These are phyloP conservation scores for Choloepus didactylus DNA, from an alignment of 2,797 vertebrate species.

Conservation along the genomic window DNA sequence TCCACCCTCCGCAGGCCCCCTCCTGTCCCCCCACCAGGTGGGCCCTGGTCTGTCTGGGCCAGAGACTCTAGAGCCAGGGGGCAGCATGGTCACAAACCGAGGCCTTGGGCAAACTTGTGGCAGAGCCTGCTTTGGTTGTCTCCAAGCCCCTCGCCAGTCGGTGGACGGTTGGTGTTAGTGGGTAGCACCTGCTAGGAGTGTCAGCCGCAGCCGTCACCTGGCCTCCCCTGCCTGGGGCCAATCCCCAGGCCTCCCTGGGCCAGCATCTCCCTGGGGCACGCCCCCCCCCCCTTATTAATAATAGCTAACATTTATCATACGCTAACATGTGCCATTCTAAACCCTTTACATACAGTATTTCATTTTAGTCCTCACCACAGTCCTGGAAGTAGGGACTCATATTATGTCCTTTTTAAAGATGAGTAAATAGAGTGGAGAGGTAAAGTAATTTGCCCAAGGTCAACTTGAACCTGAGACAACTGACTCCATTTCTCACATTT, in stretches of 20 bases:
- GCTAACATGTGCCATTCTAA: neutral
- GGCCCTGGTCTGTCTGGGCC: no score
- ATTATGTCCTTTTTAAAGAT: neutral
- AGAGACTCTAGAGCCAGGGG: neutral
- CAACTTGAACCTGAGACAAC: neutral
- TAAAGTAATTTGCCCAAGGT: neutral
- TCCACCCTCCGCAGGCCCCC: neutral
- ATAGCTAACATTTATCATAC: neutral
- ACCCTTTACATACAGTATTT: neutral
- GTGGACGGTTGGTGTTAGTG: neutral
- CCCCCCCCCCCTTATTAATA: neutral
- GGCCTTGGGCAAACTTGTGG: neutral
- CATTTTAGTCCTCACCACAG: neutral
- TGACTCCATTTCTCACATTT: neutral
- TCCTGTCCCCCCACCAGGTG: neutral
- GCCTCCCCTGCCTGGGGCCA: neutral
- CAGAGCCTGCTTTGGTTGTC: neutral
- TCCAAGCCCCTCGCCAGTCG: neutral
- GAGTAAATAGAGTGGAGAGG: neutral
- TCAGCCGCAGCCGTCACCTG: neutral
- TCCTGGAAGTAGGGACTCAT: no score
- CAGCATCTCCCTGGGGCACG: neutral
- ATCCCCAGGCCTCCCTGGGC: neutral
- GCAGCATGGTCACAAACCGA: accelerated
- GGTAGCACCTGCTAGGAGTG: neutral